Percentiles rank a stretch among this genome's conserved stretches.
These are phyloP conservation scores for Drosophila mulleri DNA, from an alignment of 2,888 invertebrate species.

Conservation along the genomic window DNA sequence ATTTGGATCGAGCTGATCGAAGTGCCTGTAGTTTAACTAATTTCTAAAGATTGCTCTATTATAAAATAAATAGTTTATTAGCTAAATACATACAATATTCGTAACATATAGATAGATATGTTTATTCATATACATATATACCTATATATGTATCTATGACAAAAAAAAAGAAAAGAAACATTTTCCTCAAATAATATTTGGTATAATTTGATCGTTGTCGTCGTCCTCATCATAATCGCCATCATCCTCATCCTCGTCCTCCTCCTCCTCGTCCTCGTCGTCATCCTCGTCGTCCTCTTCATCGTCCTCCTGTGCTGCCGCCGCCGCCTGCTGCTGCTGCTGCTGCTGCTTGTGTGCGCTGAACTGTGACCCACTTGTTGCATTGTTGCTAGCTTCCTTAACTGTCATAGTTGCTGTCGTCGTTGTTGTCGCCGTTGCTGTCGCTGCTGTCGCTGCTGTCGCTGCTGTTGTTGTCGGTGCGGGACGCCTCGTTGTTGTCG, in stretches of 20 bases:
- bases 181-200: conserved; percentile 70
- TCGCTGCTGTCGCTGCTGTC: not conserved
- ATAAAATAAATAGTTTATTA: conserved; percentile 35
- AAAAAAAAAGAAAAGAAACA: conserved; percentile 9
- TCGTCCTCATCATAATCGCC: conserved; percentile 75
- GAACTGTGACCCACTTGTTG: conserved; percentile 35
- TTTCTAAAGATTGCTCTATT: not conserved
- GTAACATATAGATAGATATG: conserved; percentile 1
- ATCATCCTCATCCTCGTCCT: conserved; percentile 52
- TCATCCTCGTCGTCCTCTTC: conserved; percentile 59
- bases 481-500: conserved; percentile 52
- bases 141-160: not conserved
- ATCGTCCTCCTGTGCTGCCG: conserved; percentile 30
- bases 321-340: not conserved
- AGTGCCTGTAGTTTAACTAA: not conserved
- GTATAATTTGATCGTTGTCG: conserved; percentile 74
- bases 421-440: conserved; percentile 13
- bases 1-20: not conserved
- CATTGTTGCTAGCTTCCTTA: conserved; percentile 12
- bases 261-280: conserved; percentile 58
- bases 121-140: conserved; percentile 3
- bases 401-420: conserved; percentile 35
- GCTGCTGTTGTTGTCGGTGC: conserved; percentile 29
- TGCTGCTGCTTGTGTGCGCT: conserved; percentile 25
- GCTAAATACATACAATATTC: conserved; percentile 25